Base-by-base conservation (phyloP, 2,113 vertebrate genomes). In the Stigmatopora argus region DNA sequence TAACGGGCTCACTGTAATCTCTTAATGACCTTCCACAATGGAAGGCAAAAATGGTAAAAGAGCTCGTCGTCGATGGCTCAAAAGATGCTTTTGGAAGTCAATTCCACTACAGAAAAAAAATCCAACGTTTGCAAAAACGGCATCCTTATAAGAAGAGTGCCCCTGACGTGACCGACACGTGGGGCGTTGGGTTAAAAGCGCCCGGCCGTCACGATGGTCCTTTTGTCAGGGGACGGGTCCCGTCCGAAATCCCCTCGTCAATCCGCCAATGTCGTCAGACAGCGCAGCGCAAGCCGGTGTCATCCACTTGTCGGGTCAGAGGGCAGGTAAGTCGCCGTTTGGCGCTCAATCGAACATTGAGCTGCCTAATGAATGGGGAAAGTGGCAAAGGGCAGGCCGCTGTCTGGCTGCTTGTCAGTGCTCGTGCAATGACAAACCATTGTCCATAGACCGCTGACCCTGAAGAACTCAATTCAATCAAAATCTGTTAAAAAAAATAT, bases 271-370 rank as follows among this genome's bases (percentile, higher is more conserved):
- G 82, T 75, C 75, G 62, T 87, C 81, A 85, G 75, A 80, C 78
- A 70, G n/a, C 34, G 70, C 71, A 76, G 70, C 71, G 65, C 82
- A 85, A 83, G 82, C 86, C 26, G 15, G 75, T 77, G 78, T 84
- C 86, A 88, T 88, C 86, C 82, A 87, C 79, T 86, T 88, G 82
- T 49, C 64, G 23, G 64, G 86, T 86, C 82, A 87, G n/a, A 86
- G 86, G 77, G 85, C 79, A 68, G 51, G 64, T 83, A 83, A 83
- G 78, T 66, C 62, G 67, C 66, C 76, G 64, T 75, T 78, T 73
- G 49, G 44, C 44, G 65, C 46, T 75, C 73, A 85, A 76, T 67
- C 71, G 55, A 74, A 77, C 67, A 77, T 62, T 67, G 82, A 88
- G 75, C 72, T 60, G 57, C 44, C 61, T 71, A 74, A 62, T 84